Evolutionary conservation across 2,797 vertebrate genomes (phyloP), one percentile per base, ranked within the genome.

Genomic region (Odontamblyopus lacepedii): DNA sequence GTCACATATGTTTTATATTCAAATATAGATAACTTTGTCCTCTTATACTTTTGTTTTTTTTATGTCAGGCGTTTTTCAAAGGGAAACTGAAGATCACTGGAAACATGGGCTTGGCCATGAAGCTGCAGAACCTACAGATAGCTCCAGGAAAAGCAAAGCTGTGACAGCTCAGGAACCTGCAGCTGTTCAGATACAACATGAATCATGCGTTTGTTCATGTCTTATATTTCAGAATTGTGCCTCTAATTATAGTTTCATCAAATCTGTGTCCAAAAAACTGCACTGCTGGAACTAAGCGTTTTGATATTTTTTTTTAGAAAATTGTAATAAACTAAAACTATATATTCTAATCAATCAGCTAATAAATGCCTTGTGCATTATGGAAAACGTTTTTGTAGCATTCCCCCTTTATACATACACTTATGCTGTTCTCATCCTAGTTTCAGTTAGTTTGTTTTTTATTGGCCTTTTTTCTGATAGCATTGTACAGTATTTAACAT

Each of bases 51-150:
- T 23, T 53, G 8, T 30, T 35, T 26, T 26, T 32, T 53, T 69
- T n/a, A 19, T 56, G 62, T 59, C 89, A 99, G 98, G 98, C 96
- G 0, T 99, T 96, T 88, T 95, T 97, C 88, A 95, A 97, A 92
- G 97, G 97, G 32, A 98, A 97, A 86, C 86, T 99, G 91, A 98
- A 98, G 93, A 87, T 99, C 73, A 78, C 92, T 67, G 97, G 97
- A 56, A 98, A 96, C 89, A 96, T 97, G 96, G 95, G 93, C 61
- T 85, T 98, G 92, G 97, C 96, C 64, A 95, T 98, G 97, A 99
- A 98, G 89, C 94, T 98, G 78, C 96, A 97, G 85, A 97, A 71
- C 76, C 94, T 99, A 67, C 97, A 98, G 78, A 83, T 98, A 66
- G 86, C 94, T 67, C 90, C 95, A 0, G 93, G 85, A 82, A 96